Evolutionary conservation across 2,888 invertebrate genomes (phyloP).

Genomic region (Neoitamus cyanurus): DNA sequence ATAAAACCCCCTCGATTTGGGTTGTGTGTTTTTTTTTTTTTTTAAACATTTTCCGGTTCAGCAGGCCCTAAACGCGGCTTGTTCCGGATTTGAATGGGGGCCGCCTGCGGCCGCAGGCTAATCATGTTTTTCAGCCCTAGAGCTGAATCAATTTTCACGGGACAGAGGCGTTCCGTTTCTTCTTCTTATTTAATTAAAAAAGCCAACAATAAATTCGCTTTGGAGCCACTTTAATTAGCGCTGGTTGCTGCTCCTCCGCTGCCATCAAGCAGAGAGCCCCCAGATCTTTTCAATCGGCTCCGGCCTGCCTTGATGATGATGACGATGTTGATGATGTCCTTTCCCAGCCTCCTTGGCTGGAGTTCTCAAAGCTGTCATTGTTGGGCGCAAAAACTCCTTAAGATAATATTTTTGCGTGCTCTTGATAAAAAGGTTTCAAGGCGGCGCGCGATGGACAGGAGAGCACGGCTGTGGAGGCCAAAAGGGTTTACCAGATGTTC

Average conservation of each 20-base stretch:
- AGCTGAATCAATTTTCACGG: not conserved
- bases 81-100: not conserved
- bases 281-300: not conserved
- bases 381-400: slow-evolving; percentile 19
- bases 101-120: not conserved
- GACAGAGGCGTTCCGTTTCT: slow-evolving; percentile 25
- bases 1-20: not conserved
- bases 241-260: not conserved
- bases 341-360: not conserved
- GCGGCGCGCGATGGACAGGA: not conserved
- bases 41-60: not conserved
- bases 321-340: slow-evolving; percentile 29
- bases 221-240: slow-evolving; percentile 52
- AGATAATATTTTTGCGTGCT: slow-evolving; percentile 45
- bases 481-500: slow-evolving; percentile 42
- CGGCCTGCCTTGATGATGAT: slow-evolving; percentile 7
- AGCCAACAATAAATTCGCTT: slow-evolving; percentile 51
- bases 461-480: not conserved
- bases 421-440: not conserved
- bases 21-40: not conserved
- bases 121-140: not conserved
- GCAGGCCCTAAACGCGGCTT: not conserved
- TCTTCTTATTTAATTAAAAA: slow-evolving; percentile 50
- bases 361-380: slow-evolving; percentile 30
- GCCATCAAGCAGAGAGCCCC: not conserved